Evolutionary conservation across 2,888 invertebrate genomes (phyloP).

Genomic region (Melipona bicolor): DNA sequence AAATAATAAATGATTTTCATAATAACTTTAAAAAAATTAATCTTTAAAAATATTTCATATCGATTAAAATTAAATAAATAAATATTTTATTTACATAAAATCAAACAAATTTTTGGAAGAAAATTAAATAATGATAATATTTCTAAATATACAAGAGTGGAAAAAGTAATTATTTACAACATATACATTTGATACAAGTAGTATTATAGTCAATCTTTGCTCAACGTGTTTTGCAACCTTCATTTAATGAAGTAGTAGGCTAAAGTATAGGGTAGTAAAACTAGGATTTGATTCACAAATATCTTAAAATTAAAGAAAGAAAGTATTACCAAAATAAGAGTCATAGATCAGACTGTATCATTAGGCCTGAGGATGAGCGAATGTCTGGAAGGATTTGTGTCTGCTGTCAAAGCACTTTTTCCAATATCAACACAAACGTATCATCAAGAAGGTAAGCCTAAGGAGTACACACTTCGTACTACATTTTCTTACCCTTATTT

Average conservation of each 20-base stretch:
- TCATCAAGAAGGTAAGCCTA: constrained; percentile 83
- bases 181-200: not conserved
- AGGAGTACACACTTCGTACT: constrained; percentile 78
- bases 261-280: constrained; percentile 59
- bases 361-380: constrained; percentile 83
- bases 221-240: constrained; percentile 57
- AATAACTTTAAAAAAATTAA: constrained; percentile 5
- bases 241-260: constrained; percentile 56
- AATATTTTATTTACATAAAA: constrained; percentile 18
- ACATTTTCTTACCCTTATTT: constrained; percentile 75
- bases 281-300: constrained; percentile 63
- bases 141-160: constrained; percentile 6
- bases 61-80: constrained; percentile 19
- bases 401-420: constrained; percentile 83
- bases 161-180: constrained; percentile 18
- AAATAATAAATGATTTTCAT: not conserved
- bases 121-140: constrained; percentile 19
- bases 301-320: constrained; percentile 69
- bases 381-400: constrained; percentile 83
- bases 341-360: constrained; percentile 82
- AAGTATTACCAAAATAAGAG: constrained; percentile 79
- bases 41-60: constrained; percentile 12
- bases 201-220: constrained; percentile 37
- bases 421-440: constrained; percentile 83
- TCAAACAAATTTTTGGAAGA: constrained; percentile 15